These are phyloP conservation scores for Labeo calbasu DNA, from an alignment of 2,797 vertebrate species.

Conservation along the genomic window DNA sequence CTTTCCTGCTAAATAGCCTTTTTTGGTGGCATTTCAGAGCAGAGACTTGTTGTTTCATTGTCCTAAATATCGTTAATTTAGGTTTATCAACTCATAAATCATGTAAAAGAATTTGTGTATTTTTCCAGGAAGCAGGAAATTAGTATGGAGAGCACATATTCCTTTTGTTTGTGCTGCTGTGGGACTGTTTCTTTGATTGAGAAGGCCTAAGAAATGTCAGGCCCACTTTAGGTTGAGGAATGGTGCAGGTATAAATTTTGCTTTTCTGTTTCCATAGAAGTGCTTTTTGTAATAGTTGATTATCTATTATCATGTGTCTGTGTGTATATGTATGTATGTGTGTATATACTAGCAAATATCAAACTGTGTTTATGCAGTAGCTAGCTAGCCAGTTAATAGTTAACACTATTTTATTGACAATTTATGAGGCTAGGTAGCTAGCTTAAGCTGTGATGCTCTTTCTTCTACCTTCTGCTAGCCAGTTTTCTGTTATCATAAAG, in stretches of 20 bases:
- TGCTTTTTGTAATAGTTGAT: not conserved
- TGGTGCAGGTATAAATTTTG: not conserved
- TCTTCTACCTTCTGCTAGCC: not conserved
- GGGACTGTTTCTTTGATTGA: conserved; percentile 27
- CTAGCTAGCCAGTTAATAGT: too few relatives aligned
- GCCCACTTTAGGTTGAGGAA: conserved; percentile 14
- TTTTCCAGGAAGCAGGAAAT: conserved; percentile 22
- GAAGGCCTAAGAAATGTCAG: conserved; percentile 20
- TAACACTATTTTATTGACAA: too few relatives aligned
- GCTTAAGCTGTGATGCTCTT: not conserved
- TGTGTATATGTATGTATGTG: too few relatives aligned
- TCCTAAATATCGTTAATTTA: conserved; percentile 12
- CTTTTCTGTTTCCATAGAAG: not conserved
- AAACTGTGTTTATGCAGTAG: too few relatives aligned
- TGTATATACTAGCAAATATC: too few relatives aligned
- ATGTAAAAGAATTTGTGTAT: not conserved
- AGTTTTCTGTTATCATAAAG: not conserved
- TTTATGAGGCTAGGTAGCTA: not conserved
- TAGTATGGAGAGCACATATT: conserved; percentile 39
- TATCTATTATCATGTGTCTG: not conserved
- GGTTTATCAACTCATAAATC: conserved; percentile 36
- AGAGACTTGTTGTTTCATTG: conserved; percentile 1
- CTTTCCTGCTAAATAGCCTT: conserved; percentile 64
- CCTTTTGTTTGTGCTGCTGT: conserved; percentile 17
- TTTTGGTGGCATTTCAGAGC: not conserved